Percentiles rank a stretch among this genome's conserved stretches.
Evolutionary conservation across 2,797 vertebrate genomes (phyloP).

Genomic region (Oreonectes daqikongensis): DNA sequence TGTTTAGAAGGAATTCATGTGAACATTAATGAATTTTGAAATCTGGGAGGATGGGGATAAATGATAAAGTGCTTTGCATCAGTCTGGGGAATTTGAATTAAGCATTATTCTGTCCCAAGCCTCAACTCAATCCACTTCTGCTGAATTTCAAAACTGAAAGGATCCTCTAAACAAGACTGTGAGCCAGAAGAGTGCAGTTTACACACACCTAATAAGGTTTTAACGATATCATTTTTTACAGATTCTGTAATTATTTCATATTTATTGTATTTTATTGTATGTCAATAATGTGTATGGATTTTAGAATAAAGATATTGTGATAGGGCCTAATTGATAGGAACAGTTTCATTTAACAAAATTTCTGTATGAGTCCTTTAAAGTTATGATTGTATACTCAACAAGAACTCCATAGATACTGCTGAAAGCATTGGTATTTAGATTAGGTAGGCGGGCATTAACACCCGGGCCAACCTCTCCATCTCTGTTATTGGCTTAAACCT

Average conservation of each 20-base stretch:
- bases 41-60: neutral
- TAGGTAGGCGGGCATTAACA: slow-evolving; percentile 54
- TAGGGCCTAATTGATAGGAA: neutral
- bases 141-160: neutral
- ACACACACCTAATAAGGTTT: too few species aligned
- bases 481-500: slow-evolving; percentile 60
- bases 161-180: neutral
- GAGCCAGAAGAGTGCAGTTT: neutral
- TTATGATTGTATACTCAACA: too few species aligned
- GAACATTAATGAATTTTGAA: neutral
- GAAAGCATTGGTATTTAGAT: slow-evolving; percentile 43
- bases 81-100: slow-evolving; percentile 3
- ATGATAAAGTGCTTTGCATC: neutral
- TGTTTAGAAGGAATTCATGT: neutral
- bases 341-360: neutral
- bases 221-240: too few species aligned
- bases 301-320: neutral
- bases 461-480: slow-evolving; percentile 34
- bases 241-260: too few species aligned
- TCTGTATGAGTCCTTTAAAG: too few species aligned
- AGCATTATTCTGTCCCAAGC: neutral
- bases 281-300: too few species aligned
- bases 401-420: too few species aligned
- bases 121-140: neutral
- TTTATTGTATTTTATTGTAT: too few species aligned